Percentiles rank a stretch among this genome's conserved stretches.
Conservation (phyloP, 2,888 invertebrate genomes). For the Acronicta alni region DNA sequence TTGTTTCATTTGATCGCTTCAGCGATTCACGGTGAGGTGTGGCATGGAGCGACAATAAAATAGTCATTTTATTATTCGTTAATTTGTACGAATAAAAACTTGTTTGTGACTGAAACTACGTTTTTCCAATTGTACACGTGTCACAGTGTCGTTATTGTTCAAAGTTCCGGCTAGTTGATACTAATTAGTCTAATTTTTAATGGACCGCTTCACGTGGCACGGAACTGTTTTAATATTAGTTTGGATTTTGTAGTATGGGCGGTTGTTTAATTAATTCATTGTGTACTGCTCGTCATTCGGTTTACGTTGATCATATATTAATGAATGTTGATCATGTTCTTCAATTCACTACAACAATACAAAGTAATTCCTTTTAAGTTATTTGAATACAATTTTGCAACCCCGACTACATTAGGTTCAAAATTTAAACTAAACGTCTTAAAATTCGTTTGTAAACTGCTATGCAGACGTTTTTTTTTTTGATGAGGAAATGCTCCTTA, state of each 20-base stretch:
- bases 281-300: not conserved
- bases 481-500: too few relatives aligned
- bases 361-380: too few relatives aligned
- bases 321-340: too few relatives aligned
- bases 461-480: too few relatives aligned
- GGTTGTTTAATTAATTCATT: slow-evolving; percentile 21
- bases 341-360: too few relatives aligned
- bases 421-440: too few relatives aligned
- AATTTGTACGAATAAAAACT: slow-evolving; percentile 37
- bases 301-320: slow-evolving; percentile 1
- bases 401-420: too few relatives aligned
- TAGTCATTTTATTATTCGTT: slow-evolving; percentile 42
- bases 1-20: slow-evolving; percentile 82
- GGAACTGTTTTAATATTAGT: slow-evolving; percentile 13
- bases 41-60: slow-evolving; percentile 56
- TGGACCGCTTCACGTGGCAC: slow-evolving; percentile 8
- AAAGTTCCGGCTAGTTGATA: slow-evolving; percentile 7
- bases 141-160: slow-evolving; percentile 9
- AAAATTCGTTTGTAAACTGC: too few relatives aligned
- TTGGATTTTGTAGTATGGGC: slow-evolving; percentile 24
- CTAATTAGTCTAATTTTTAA: slow-evolving; percentile 34
- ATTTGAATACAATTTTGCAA: too few relatives aligned
- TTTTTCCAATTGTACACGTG: not conserved
- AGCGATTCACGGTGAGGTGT: slow-evolving; percentile 73
- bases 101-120: slow-evolving; percentile 7